Evolutionary conservation across 1,140 invertebrate genomes (phyloP).

Genomic region (Bradynema listronoti): DNA sequence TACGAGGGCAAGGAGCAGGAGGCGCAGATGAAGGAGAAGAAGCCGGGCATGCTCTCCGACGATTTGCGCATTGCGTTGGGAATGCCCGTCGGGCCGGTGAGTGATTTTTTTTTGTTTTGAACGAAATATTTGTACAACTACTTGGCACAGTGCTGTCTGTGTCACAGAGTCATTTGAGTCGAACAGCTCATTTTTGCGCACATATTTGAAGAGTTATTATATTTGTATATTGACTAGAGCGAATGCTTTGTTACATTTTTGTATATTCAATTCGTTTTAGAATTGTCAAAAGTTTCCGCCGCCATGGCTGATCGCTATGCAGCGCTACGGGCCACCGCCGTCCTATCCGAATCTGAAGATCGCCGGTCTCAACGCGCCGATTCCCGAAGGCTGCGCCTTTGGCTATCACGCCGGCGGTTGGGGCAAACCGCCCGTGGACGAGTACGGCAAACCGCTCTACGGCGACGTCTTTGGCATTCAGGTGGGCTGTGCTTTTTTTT

Average conservation of each 20-base stretch:
- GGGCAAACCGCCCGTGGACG: constrained; percentile 97
- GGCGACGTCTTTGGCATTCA: constrained; percentile 87
- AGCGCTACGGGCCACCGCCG: constrained; percentile 95
- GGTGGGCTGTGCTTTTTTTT: constrained; percentile 18
- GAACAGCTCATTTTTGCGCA: too few relatives aligned
- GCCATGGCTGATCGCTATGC: constrained; percentile 99
- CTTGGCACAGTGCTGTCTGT: too few relatives aligned
- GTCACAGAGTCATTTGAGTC: too few relatives aligned
- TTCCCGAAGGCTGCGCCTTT: constrained; percentile 91
- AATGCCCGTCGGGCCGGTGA: constrained; percentile 88
- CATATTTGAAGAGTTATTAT: too few relatives aligned
- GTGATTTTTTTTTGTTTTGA: constrained; percentile 1
- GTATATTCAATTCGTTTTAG: too few relatives aligned
- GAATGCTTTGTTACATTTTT: too few relatives aligned
- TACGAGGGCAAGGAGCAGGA: constrained; percentile 99
- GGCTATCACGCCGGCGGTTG: constrained; percentile 73
- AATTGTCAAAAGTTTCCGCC: constrained; percentile 68
- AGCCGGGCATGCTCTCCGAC: constrained; percentile 91
- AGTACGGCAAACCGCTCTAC: constrained; percentile 90
- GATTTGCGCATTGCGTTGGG: constrained; percentile 90
- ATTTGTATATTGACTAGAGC: too few relatives aligned
- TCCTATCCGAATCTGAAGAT: constrained; percentile 98
- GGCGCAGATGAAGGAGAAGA: constrained; percentile 91
- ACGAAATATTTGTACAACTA: not conserved
- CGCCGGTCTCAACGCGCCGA: constrained; percentile 81